Evolutionary conservation across 2,797 vertebrate genomes (phyloP), one percentile per base, ranked within the genome.

Genomic region (Podarcis lilfordi): DNA sequence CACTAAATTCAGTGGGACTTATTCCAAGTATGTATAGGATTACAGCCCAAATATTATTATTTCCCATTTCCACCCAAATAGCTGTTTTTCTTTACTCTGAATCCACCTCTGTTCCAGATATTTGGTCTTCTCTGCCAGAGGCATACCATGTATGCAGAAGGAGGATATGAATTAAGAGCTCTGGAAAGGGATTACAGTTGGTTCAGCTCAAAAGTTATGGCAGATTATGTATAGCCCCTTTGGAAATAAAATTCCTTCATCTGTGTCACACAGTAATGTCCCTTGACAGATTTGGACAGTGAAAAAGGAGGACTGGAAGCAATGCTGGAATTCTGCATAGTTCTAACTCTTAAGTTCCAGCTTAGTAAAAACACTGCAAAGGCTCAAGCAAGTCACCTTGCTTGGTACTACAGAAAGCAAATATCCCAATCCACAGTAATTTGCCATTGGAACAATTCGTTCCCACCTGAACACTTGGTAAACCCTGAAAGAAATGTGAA

Each of bases 21-120:
- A 82, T 7, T 43, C 61, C 32, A 43, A 43, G 71, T 8, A 3
- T 68, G 25, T 66, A 66, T 40, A 86, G 29, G 61, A 78, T 40
- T 86, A 64, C 61, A 68, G 23, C n/a, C n/a, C 66, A 69, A 88
- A 76, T 76, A 79, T 50, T 61, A 27, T 85, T 45, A 79, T 66
- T 25, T 3, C 80, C 19, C 10, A 2, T 83, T 29, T 43, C 74
- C 17, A 69, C 32, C n/a, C 45, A 15, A 32, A 72, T 10, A 40
- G 40, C 8, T 40, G 7, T 2, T 23, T 40, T 17, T 23, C 10
- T 43, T 77, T 13, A 83, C 55, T 27, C 64, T n/a, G 40, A 68
- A 35, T 69, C 43, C 40, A 76, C 5, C 1, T 8, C 21, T 64
- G 13, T 68, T 50, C 13, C 71, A 50, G 23, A 10, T 50, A 82